Evolutionary conservation across 2,888 invertebrate species (phyloP).

Genomic region (Salpingus planirostris): DNA sequence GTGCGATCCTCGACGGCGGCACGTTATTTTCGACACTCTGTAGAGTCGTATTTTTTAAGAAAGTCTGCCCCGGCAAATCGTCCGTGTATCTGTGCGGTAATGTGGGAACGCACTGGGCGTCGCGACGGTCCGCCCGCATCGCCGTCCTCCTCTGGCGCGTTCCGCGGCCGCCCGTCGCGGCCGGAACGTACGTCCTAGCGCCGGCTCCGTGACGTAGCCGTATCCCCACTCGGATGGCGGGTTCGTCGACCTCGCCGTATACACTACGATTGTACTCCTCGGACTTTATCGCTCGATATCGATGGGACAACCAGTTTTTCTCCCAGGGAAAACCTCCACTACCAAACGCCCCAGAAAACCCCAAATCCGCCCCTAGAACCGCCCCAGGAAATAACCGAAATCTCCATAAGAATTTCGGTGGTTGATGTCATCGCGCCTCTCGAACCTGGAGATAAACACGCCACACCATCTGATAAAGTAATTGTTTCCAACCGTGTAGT

Average conservation of each 20-base stretch:
- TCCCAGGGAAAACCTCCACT: no score
- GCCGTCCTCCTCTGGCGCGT: slow-evolving; percentile 22
- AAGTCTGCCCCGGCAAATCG: slow-evolving; percentile 39
- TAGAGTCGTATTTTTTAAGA: slow-evolving; percentile 41
- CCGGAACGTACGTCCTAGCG: slow-evolving; percentile 33
- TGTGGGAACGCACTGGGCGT: slow-evolving; percentile 31
- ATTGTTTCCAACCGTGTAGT: no score
- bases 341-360: no score
- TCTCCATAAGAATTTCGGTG: no score
- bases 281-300: slow-evolving; percentile 24
- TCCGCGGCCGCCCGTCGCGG: slow-evolving; percentile 11
- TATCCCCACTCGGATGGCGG: slow-evolving; percentile 34
- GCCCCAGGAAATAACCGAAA: no score
- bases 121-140: slow-evolving; percentile 9
- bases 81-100: slow-evolving; percentile 40
- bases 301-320: slow-evolving; percentile 23
- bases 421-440: no score
- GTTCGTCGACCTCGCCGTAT: slow-evolving; percentile 36
- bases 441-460: no score
- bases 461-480: no score
- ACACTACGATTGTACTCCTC: slow-evolving; percentile 32
- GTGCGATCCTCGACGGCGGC: no score
- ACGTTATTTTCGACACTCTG: slow-evolving; percentile 40
- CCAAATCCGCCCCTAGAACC: no score
- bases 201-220: slow-evolving; percentile 29